These are phyloP conservation scores for Zoanthus solanderi DNA, from an alignment of 92 coral and sea anemone genomes.

Conservation along the genomic window DNA sequence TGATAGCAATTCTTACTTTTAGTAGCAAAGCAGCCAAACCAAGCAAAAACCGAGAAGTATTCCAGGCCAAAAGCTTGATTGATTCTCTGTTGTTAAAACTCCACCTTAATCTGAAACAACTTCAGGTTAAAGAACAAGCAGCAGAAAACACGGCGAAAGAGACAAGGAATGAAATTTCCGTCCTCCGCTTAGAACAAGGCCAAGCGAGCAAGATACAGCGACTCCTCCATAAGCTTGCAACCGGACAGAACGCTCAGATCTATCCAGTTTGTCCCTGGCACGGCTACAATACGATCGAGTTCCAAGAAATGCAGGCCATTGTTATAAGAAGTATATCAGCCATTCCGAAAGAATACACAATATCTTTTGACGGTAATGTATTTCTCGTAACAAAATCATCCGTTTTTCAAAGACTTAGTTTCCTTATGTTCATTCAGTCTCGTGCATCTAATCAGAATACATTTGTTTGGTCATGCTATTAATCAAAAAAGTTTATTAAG, in stretches of 20 bases:
- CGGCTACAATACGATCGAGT: conserved; percentile 43
- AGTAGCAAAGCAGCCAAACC: neutral
- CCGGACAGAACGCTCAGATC: conserved; percentile 8
- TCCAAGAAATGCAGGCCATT: conserved; percentile 59
- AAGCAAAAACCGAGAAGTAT: conserved; percentile 26
- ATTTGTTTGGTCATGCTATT: too few relatives aligned
- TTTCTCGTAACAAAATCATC: too few relatives aligned
- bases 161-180: conserved; percentile 39
- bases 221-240: conserved; percentile 55
- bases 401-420: too few relatives aligned
- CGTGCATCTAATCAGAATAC: too few relatives aligned
- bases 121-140: conserved; percentile 16
- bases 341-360: conserved; percentile 61
- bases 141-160: conserved; percentile 28
- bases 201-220: conserved; percentile 57
- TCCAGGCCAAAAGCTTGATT: conserved; percentile 39
- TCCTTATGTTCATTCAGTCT: too few relatives aligned
- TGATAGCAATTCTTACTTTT: neutral
- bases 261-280: conserved; percentile 49
- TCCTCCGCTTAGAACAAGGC: conserved; percentile 41
- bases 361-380: conserved; percentile 59
- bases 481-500: too few relatives aligned
- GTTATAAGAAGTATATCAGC: conserved; percentile 59
- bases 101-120: conserved; percentile 36
- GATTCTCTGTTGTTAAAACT: conserved; percentile 50